Conservation (phyloP, 2,113 vertebrate species). For the Phalacrocorax carbo region DNA sequence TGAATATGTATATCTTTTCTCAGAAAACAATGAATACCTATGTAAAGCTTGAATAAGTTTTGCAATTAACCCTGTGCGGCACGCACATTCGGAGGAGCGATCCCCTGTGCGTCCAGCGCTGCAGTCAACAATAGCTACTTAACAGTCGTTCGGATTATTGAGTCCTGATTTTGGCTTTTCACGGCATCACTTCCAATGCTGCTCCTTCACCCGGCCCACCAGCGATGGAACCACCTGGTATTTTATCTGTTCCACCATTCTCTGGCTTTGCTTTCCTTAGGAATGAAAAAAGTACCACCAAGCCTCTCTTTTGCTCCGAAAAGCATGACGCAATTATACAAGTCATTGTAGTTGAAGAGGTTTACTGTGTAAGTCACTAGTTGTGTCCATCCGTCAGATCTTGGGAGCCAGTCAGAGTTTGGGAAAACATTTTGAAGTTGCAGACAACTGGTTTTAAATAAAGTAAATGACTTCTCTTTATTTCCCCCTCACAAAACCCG, state of each 20-base stretch:
- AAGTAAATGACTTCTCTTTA: neutral
- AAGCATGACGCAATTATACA: neutral
- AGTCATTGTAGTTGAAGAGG: neutral
- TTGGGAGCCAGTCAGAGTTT: neutral
- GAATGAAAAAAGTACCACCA: neutral
- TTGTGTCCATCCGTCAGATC: neutral
- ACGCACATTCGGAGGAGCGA: too few relatives aligned
- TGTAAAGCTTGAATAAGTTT: too few relatives aligned
- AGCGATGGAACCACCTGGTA: neutral
- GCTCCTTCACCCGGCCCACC: neutral
- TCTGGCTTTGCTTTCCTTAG: neutral
- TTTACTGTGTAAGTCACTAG: neutral
- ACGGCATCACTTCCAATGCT: neutral
- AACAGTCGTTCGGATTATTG: too few relatives aligned
- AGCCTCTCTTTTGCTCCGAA: neutral
- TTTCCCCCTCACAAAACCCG: neutral
- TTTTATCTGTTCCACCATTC: neutral
- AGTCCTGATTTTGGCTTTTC: too few relatives aligned
- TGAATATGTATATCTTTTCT: too few relatives aligned
- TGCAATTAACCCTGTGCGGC: too few relatives aligned
- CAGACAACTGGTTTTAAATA: neutral
- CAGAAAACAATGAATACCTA: too few relatives aligned
- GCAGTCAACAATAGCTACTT: too few relatives aligned
- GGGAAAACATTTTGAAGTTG: neutral
- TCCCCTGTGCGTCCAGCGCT: too few relatives aligned